Evolutionary conservation across 2,888 invertebrate genomes (phyloP).

Genomic region (Resseliella maxima): DNA sequence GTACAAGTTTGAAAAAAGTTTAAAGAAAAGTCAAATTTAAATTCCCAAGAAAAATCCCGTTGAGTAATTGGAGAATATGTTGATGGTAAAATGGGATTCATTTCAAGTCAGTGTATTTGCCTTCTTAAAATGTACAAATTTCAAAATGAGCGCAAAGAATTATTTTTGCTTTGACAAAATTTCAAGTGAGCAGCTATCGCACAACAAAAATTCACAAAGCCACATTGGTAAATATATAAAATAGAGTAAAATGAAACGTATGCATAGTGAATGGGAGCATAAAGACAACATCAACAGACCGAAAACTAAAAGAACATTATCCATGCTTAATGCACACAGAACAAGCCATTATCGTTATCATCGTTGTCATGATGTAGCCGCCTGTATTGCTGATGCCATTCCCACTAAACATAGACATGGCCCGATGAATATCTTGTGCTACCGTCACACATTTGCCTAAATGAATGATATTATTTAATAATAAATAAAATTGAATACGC

Average conservation of each 20-base stretch:
- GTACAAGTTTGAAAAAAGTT: not conserved
- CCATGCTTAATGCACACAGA: slow-evolving; percentile 24
- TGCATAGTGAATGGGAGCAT: no score
- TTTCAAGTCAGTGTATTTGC: not conserved
- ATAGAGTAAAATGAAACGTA: no score
- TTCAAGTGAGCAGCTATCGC: not conserved
- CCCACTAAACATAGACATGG: not conserved
- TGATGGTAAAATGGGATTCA: not conserved
- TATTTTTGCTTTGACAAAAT: slow-evolving; percentile 3
- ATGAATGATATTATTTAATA: not conserved
- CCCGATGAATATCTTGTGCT: not conserved
- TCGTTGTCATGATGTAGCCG: not conserved
- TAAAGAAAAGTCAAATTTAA: not conserved
- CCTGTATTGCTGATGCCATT: not conserved
- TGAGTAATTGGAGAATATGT: not conserved
- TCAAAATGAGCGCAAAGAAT: not conserved
- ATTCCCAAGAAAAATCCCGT: not conserved
- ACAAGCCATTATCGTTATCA: slow-evolving; percentile 43
- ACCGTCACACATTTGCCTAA: not conserved
- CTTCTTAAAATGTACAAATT: not conserved
- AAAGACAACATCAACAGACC: slow-evolving; percentile 10
- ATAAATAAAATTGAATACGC: not conserved
- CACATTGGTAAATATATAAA: not conserved
- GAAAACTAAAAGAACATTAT: slow-evolving; percentile 53
- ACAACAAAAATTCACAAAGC: not conserved